Evolutionary conservation across 2,888 invertebrate species (phyloP).

Genomic region (Papilio gigon): DNA sequence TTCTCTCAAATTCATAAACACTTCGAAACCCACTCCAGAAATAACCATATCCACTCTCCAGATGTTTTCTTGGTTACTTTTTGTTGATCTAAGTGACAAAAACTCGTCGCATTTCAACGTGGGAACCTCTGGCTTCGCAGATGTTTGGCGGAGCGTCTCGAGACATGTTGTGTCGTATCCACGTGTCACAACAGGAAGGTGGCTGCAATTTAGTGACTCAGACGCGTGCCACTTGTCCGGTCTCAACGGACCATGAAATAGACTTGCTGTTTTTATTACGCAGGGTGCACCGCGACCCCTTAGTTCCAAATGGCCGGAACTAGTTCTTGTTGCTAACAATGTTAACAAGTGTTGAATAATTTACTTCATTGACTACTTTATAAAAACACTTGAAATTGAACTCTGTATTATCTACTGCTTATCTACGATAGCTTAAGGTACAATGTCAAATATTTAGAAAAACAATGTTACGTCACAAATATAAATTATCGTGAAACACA

Average conservation of each 20-base stretch:
- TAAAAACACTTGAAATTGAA: neutral
- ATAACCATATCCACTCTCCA: slow-evolving; percentile 67
- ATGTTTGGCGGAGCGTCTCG: slow-evolving; percentile 64
- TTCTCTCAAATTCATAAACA: slow-evolving; percentile 64
- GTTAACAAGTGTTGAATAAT: slow-evolving; percentile 29
- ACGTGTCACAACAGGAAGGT: slow-evolving; percentile 76
- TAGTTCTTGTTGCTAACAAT: slow-evolving; percentile 16
- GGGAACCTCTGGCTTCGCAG: slow-evolving; percentile 69
- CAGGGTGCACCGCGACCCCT: slow-evolving; percentile 45
- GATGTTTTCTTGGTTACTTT: slow-evolving; percentile 73
- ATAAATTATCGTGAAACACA: no score
- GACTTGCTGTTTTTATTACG: slow-evolving; percentile 59
- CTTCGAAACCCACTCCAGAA: slow-evolving; percentile 61
- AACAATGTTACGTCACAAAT: no score
- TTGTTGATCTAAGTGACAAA: slow-evolving; percentile 53
- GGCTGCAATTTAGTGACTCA: slow-evolving; percentile 53
- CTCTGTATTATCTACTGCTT: neutral
- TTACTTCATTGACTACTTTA: neutral
- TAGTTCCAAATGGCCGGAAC: slow-evolving; percentile 43
- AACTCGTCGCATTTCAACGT: slow-evolving; percentile 72
- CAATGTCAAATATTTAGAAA: neutral
- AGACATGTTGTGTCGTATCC: slow-evolving; percentile 51
- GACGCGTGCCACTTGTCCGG: slow-evolving; percentile 74
- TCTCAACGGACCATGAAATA: slow-evolving; percentile 70
- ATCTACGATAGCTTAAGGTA: neutral